Conservation (phyloP, 2,888 invertebrate species). For the Pinctada fucata region DNA sequence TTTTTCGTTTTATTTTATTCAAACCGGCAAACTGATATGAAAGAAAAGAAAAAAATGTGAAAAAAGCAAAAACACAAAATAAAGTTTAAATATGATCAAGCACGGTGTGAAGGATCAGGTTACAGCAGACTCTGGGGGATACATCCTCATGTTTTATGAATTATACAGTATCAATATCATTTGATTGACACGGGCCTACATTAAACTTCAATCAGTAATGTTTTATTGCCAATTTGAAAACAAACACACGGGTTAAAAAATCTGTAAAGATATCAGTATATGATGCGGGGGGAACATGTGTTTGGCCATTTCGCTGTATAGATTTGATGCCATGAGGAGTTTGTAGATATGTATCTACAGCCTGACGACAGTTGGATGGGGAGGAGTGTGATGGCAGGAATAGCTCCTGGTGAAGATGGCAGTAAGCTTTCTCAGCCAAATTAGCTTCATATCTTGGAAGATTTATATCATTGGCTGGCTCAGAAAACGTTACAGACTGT, state of each 20-base stretch:
- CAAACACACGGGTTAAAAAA: not conserved
- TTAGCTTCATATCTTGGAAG: not conserved
- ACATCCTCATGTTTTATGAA: not conserved
- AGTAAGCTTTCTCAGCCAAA: not conserved
- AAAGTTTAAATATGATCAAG: no score
- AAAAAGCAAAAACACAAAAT: no score
- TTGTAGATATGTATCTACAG: no score
- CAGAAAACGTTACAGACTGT: not conserved
- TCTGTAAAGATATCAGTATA: not conserved
- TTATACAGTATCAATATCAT: not conserved
- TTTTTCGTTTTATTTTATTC: no score
- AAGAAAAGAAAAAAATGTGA: no score
- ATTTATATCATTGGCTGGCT: not conserved
- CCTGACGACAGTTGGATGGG: no score
- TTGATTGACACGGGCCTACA: not conserved
- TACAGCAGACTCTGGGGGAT: not conserved
- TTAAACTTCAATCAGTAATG: not conserved
- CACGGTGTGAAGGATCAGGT: no score
- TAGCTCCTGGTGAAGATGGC: no score
- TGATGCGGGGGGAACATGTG: not conserved
- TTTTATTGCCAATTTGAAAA: not conserved
- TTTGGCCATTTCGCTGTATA: not conserved
- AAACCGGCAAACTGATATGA: no score
- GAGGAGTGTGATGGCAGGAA: no score
- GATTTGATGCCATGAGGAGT: no score